Evolutionary conservation across 2,113 vertebrate species (phyloP), one percentile per base, ranked within the genome.

Genomic region (Chascanopsetta lugubris): DNA sequence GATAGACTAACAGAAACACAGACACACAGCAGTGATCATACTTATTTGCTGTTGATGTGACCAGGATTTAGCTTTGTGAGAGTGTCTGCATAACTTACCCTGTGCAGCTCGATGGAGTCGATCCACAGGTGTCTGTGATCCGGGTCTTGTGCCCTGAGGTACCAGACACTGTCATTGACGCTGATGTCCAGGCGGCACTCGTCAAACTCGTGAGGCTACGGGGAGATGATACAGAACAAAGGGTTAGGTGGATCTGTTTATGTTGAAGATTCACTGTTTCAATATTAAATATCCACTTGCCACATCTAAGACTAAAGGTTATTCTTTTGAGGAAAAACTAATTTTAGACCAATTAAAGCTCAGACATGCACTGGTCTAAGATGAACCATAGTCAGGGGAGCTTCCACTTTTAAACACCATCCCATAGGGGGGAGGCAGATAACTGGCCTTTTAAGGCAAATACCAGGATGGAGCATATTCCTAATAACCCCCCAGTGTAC

Each of bases 141-240:
- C 0, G 94, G 94, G 84, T 98, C 95, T 56, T 96, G 94, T 54
- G 96, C 96, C 58, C 97, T 92, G 18, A 99, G 92, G 80, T 99
- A 99, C 97, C 97, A 99, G 74, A 98, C 93, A 4, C 96, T 99
- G 72, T 99, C 97, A 21, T 98, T 99, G 18, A 99, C 96, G 0
- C 95, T 98, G 73, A 99, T 94, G 85, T 99, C 97, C 90, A 99
- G 94, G 40, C 97, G 95, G 87, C 97, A 98, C 87, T 98, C 97
- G 0, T 99, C 97, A 86, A 99, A 99, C 86, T 98, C 96, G 58
- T 99, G 97, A 48, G 96, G 94, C 97, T 99, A 29, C 7, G 51
- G 9, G 45, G 10, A 20, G 8, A 58, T 15, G 2, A 61, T 0
- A 53, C 1, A 38, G n/a, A 10, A 50, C 36, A 69, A 47, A 61